phyloP scores from a whole-genome alignment of 2,113 vertebrate genomes.

The Chaetodon trifascialis region DNA sequence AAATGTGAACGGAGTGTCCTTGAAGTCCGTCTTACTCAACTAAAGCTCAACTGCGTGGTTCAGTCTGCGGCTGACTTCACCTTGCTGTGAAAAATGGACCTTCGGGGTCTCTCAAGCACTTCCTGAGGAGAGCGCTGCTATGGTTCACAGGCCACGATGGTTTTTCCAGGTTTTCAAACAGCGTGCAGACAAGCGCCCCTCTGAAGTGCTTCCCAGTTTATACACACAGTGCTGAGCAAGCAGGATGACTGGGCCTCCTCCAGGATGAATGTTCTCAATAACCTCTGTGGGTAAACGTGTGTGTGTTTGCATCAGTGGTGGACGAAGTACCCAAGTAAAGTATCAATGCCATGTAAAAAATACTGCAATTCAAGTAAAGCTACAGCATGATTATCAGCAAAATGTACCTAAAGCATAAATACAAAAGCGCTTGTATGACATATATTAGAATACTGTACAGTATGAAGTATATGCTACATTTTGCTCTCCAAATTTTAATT shows the following conservation, averaged over 20 bases:
- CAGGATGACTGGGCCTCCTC: slow-evolving; percentile 34
- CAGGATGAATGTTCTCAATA: slow-evolving; percentile 45
- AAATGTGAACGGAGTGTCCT: background rate
- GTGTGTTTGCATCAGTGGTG: background rate
- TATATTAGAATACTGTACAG: too few species aligned
- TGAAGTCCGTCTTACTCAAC: background rate
- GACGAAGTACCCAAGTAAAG: background rate
- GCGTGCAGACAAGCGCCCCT: slow-evolving; percentile 46
- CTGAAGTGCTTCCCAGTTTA: slow-evolving; percentile 66
- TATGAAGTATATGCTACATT: background rate
- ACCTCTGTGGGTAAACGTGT: slow-evolving; percentile 7
- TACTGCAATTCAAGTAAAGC: background rate
- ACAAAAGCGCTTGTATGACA: background rate
- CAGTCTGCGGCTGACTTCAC: slow-evolving; percentile 20
- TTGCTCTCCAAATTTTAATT: background rate
- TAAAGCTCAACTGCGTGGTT: background rate
- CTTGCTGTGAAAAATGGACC: slow-evolving; percentile 52
- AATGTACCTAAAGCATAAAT: background rate
- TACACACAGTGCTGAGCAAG: slow-evolving; percentile 44
- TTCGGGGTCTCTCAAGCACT: slow-evolving; percentile 35
- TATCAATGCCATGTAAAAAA: background rate
- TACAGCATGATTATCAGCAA: background rate
- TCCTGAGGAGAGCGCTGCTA: slow-evolving; percentile 47
- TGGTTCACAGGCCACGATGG: slow-evolving; percentile 60
- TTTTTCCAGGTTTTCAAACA: slow-evolving; percentile 77